A percentile compares a stretch with the other conserved stretches of the same genome.
Evolutionary conservation across 2,113 vertebrate species (phyloP).

Genomic region (Ctenomys sociabilis): DNA sequence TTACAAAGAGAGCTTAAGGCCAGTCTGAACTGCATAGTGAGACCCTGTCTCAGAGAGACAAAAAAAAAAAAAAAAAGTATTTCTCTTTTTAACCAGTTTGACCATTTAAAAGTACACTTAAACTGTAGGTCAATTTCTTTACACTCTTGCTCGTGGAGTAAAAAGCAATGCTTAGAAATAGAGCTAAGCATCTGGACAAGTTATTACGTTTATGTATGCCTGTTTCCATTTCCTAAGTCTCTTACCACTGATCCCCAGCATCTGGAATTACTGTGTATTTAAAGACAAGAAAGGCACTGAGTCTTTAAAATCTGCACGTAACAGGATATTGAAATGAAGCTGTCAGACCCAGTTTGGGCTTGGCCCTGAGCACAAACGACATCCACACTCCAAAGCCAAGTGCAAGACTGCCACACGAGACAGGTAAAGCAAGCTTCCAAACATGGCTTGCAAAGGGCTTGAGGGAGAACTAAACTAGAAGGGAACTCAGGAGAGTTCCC

Average conservation of each 20-base stretch:
- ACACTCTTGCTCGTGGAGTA: slow-evolving; percentile 9
- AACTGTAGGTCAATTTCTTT: slow-evolving; percentile 15
- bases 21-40: too few relatives aligned
- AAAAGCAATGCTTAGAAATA: slow-evolving; percentile 45
- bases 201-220: neutral
- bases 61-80: too few relatives aligned
- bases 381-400: slow-evolving; percentile 23
- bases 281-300: slow-evolving; percentile 34
- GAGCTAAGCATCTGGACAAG: neutral
- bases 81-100: slow-evolving; percentile 58
- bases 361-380: neutral
- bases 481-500: neutral
- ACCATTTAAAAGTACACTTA: neutral
- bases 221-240: neutral
- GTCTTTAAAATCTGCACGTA: neutral
- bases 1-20: too few relatives aligned
- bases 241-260: neutral
- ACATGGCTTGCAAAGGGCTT: neutral
- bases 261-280: neutral
- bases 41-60: too few relatives aligned
- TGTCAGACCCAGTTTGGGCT: neutral
- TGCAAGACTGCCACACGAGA: neutral
- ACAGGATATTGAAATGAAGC: slow-evolving; percentile 20
- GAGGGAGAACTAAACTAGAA: neutral
- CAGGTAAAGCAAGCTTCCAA: neutral